A percentile compares a stretch with the other conserved stretches of the same genome.
Conservation (phyloP, 2,888 invertebrate species). For the Camptogramma bilineatum region DNA sequence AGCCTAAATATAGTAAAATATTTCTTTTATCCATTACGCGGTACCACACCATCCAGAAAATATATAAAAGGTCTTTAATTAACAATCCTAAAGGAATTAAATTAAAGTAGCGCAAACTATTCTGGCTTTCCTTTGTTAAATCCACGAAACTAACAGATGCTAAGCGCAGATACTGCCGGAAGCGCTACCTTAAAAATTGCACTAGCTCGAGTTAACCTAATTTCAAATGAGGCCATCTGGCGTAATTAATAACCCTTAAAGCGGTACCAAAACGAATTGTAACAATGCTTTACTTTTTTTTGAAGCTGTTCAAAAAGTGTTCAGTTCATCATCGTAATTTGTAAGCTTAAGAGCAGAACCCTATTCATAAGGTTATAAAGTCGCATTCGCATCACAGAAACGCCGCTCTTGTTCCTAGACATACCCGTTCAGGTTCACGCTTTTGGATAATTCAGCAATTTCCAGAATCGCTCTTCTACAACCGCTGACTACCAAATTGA, state of each 20-base stretch:
- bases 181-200: conserved; percentile 38
- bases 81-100: conserved; percentile 2
- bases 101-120: conserved; percentile 14
- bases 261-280: conserved; percentile 16
- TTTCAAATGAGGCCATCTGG: conserved; percentile 40
- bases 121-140: conserved; percentile 17
- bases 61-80: not conserved
- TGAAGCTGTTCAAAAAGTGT: conserved; percentile 18
- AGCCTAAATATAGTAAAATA: not conserved
- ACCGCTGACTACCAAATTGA: conserved; percentile 6
- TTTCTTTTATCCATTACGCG: not conserved
- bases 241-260: conserved; percentile 39
- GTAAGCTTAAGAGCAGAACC: conserved; percentile 5
- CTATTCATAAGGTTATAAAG: not conserved
- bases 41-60: not conserved
- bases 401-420: not conserved
- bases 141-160: conserved; percentile 32
- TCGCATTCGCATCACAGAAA: conserved; percentile 7
- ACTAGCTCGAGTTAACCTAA: conserved; percentile 39
- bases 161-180: conserved; percentile 33
- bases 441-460: conserved; percentile 6
- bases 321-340: conserved; percentile 37
- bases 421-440: conserved; percentile 7
- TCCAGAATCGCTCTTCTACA: conserved; percentile 7
- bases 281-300: conserved; percentile 24